Base-by-base conservation (phyloP, 1,140 invertebrate species). In the Drosophila pandora region DNA sequence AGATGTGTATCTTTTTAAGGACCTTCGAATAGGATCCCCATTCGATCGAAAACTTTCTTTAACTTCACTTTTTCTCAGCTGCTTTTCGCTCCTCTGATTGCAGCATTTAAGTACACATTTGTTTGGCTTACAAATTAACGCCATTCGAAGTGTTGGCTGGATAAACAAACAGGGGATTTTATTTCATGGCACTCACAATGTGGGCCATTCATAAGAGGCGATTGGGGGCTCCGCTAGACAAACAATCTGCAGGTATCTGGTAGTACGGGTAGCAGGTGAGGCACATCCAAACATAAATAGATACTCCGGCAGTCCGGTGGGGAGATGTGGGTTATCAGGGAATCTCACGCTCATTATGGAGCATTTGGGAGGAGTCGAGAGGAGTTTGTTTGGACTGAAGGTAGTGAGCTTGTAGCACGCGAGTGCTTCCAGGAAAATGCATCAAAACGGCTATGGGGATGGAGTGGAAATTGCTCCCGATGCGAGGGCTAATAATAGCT, bases 121-220 rank as follows among this genome's bases (percentile, higher is more conserved):
- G 74, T 88, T 82, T 79, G 60, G 49, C 48, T 49, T 52, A 68
- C 69, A 78, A 88, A 87, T 87, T 85, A 85, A 78, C 82, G 70
- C 61, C 64, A 74, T 71, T 78, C 54, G 47, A 62, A 69, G 63
- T 65, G 56, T 60, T 65, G 73, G 61, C 61, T 62, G 77, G 54
- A 72, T 76, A 52, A 83, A 84, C 80, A 84, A 85, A 81, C 73
- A 80, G 60, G 59, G 58, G 47, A 65, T 67, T 65, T 55, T 59
- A 56, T 60, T 68, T 58, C 30, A 74, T 41, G 30, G 53, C 59
- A 13, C 52, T 52, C 60, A 85, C 82, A 85, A 85, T 85, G 83
- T 85, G 70, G 82, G 78, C 83, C 83, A 87, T 88, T 87, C 82
- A 87, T 72, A 65, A 69, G 59, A 78, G 67, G 50, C 76, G 60